These are phyloP conservation scores for Anthoscopus minutus DNA, from an alignment of 2,113 vertebrate species.

Conservation along the genomic window DNA sequence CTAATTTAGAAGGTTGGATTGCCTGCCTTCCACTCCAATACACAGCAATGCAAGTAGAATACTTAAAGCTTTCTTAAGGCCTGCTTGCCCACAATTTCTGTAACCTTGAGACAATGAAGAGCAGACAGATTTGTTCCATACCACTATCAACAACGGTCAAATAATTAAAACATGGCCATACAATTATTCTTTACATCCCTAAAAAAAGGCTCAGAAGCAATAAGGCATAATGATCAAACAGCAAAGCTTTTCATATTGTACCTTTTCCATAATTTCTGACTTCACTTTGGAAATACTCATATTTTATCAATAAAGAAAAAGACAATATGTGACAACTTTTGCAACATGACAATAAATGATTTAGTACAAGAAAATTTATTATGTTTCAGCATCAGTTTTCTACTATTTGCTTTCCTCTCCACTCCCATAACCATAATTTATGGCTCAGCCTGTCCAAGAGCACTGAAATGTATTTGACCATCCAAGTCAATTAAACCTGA, in stretches of 20 bases:
- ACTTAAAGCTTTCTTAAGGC: background rate
- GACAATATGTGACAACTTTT: background rate
- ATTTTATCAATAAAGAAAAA: background rate
- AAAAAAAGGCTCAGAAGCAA: background rate
- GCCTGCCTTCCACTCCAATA: background rate
- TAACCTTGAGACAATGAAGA: background rate
- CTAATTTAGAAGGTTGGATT: background rate
- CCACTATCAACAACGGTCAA: background rate
- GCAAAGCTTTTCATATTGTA: background rate
- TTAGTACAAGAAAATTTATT: background rate
- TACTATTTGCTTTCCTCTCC: background rate
- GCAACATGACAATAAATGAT: background rate
- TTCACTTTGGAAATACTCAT: background rate
- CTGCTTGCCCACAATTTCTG: background rate
- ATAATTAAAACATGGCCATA: background rate
- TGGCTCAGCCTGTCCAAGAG: background rate
- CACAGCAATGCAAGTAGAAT: background rate
- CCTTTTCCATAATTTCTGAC: background rate
- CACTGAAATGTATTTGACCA: background rate
- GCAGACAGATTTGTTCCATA: background rate
- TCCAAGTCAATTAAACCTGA: background rate
- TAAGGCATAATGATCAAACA: background rate
- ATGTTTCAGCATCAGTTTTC: background rate
- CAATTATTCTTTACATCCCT: background rate
- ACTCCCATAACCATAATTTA: background rate